Evolutionary conservation across 2,888 invertebrate species (phyloP).

Genomic region (Apotomis capreana): DNA sequence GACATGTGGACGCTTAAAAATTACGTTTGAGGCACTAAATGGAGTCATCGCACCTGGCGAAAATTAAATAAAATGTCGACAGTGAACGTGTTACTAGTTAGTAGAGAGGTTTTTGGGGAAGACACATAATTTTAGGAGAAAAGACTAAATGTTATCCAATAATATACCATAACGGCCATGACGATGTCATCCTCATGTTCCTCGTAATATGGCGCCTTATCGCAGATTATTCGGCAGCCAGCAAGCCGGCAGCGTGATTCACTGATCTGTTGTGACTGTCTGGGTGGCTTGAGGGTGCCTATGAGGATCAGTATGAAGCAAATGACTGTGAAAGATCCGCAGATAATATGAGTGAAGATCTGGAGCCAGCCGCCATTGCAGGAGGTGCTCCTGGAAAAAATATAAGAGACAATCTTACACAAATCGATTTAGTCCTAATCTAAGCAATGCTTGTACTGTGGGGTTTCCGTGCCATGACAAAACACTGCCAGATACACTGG

Average conservation of each 20-base stretch:
- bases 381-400: constrained; percentile 63
- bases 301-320: constrained; percentile 70
- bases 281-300: constrained; percentile 55
- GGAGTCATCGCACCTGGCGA: no score
- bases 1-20: no score
- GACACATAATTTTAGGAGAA: no score
- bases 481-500: no score
- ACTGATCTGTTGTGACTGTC: not conserved
- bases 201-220: constrained; percentile 54
- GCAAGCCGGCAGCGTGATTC: constrained; percentile 50
- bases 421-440: no score
- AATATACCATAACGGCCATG: constrained; percentile 58
- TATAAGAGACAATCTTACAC: no score
- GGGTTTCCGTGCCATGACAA: no score
- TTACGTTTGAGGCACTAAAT: no score
- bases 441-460: no score
- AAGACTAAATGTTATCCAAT: not conserved
- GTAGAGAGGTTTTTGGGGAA: no score
- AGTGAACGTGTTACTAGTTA: no score
- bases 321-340: constrained; percentile 65
- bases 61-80: no score
- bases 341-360: constrained; percentile 63
- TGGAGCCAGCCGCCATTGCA: constrained; percentile 71
- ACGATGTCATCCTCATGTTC: constrained; percentile 59
- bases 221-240: constrained; percentile 62